Percentiles rank a stretch among this genome's conserved stretches.
Evolutionary conservation across 2,888 invertebrate genomes (phyloP).

Genomic region (Dioctria linearis): DNA sequence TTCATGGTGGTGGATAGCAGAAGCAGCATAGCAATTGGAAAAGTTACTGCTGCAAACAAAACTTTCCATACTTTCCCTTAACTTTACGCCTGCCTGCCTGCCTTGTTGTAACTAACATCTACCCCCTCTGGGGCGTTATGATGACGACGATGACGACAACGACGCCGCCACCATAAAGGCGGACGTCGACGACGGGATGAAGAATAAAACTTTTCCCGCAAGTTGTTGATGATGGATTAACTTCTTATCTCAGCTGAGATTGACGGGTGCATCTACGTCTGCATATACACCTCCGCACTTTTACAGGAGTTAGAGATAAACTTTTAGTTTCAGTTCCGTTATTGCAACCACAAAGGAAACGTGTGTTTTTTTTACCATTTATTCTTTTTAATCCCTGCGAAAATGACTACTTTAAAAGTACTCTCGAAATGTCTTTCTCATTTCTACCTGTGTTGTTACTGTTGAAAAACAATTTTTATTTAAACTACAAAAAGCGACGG

Average conservation of each 20-base stretch:
- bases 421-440: too few relatives aligned
- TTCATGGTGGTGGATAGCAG: not conserved
- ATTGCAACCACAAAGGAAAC: too few relatives aligned
- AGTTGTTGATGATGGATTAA: conserved; percentile 39
- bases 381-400: too few relatives aligned
- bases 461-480: too few relatives aligned
- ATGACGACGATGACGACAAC: too few relatives aligned
- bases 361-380: too few relatives aligned
- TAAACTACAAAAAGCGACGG: too few relatives aligned
- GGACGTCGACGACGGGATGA: not conserved
- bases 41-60: conserved; percentile 1
- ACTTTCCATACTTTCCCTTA: not conserved
- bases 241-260: conserved; percentile 36
- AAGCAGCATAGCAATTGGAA: not conserved
- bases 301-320: not conserved
- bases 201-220: conserved; percentile 23
- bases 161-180: too few relatives aligned
- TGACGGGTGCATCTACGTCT: not conserved
- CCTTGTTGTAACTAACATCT: not conserved
- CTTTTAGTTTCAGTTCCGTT: too few relatives aligned
- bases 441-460: too few relatives aligned
- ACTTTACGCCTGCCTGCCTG: not conserved
- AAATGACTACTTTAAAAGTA: too few relatives aligned
- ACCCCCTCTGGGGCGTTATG: not conserved
- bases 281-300: not conserved